phyloP scores from a whole-genome alignment of 2,113 vertebrate species.

The Hippolais icterina region DNA sequence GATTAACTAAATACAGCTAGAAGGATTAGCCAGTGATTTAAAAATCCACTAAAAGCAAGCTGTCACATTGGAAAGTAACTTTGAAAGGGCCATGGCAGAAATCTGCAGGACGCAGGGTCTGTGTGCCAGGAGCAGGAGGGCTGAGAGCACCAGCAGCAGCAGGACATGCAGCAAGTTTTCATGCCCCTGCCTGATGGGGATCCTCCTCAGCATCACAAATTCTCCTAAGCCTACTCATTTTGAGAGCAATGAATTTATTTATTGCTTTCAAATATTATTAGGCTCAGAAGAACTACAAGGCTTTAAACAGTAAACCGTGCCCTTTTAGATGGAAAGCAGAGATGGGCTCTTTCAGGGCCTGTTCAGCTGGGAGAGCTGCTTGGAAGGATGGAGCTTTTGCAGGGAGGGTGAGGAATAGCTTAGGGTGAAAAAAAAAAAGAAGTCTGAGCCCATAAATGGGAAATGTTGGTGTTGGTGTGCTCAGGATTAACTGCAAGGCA shows the following conservation, averaged over 20 bases:
- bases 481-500: not conserved
- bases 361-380: not conserved
- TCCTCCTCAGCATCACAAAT: not conserved
- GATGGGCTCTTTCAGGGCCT: not conserved
- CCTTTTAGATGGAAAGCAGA: not conserved
- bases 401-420: not conserved
- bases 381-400: not conserved
- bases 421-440: not conserved
- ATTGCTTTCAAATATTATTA: not conserved
- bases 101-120: not conserved
- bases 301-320: not conserved
- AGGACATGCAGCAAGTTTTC: fast-evolving
- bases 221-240: not conserved
- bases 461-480: not conserved
- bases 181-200: not conserved
- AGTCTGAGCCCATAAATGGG: slow-evolving; percentile 4
- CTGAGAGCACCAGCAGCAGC: not conserved
- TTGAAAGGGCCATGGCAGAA: not conserved
- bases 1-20: not conserved
- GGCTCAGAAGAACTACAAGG: not conserved
- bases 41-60: not conserved
- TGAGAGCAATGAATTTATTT: not conserved
- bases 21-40: not conserved
- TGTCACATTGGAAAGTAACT: not conserved
- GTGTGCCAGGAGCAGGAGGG: not conserved